A percentile compares a stretch with the other conserved stretches of the same genome.
Evolutionary conservation across 1,140 invertebrate genomes (phyloP).

Genomic region (Eurosta solidaginis): DNA sequence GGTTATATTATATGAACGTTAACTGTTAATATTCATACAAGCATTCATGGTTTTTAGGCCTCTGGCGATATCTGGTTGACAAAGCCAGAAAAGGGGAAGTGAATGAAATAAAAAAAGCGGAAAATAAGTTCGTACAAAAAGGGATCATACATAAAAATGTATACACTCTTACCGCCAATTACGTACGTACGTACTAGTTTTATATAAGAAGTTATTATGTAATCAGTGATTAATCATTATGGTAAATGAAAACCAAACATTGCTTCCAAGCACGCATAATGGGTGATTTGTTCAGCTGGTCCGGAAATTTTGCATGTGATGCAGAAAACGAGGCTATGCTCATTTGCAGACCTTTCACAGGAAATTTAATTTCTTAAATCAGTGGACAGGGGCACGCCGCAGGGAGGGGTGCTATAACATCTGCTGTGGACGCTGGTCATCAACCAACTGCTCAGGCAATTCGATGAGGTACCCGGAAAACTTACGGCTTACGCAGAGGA

Average conservation of each 20-base stretch:
- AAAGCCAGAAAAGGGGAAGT: not conserved
- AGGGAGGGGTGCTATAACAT: no score
- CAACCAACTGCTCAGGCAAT: no score
- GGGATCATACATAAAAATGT: not conserved
- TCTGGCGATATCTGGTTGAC: not conserved
- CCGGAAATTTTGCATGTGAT: no score
- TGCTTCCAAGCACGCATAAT: slow-evolving; percentile 30
- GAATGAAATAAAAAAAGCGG: not conserved
- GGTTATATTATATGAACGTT: not conserved
- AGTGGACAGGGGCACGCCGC: no score
- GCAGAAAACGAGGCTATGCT: no score
- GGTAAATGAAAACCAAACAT: slow-evolving; percentile 39
- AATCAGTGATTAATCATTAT: slow-evolving; percentile 54
- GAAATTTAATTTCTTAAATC: no score
- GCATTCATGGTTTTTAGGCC: not conserved
- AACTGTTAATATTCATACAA: not conserved
- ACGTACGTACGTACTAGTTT: not conserved
- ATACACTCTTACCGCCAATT: no score
- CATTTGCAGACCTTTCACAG: no score
- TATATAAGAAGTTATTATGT: not conserved
- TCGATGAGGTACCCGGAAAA: no score
- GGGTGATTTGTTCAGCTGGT: no score
- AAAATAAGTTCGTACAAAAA: not conserved
- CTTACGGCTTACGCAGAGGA: no score
- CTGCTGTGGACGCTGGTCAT: no score